phyloP scores from a whole-genome alignment of 2,888 invertebrate genomes.

The Chrysodeixis includens region DNA sequence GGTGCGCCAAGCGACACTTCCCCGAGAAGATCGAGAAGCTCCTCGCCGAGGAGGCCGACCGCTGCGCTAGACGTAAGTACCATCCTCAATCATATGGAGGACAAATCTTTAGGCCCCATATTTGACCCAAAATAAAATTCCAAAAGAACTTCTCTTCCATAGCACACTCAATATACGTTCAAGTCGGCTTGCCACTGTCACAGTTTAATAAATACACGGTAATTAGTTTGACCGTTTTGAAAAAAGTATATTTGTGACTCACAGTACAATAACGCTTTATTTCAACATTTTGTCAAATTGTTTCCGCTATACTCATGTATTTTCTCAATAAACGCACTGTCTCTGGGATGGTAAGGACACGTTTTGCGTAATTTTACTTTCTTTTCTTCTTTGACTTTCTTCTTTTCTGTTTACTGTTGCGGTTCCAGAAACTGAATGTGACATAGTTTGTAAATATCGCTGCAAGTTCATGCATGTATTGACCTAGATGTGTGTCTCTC shows the following conservation, averaged over 20 bases:
- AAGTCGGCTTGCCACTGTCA: conserved; percentile 65
- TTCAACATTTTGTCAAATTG: conserved; percentile 68
- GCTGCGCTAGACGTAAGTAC: conserved; percentile 91
- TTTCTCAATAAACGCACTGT: conserved; percentile 82
- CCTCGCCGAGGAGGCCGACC: conserved; percentile 93
- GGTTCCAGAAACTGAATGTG: conserved; percentile 75
- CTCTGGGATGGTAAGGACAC: conserved; percentile 85
- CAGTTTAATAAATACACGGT: conserved; percentile 51
- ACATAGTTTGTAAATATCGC: conserved; percentile 58
- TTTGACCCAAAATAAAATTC: conserved; percentile 49
- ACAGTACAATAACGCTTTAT: conserved; percentile 74
- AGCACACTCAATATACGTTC: conserved; percentile 62
- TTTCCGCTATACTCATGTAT: conserved; percentile 80
- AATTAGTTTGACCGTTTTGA: conserved; percentile 42
- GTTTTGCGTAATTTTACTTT: conserved; percentile 76
- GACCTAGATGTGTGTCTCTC: conserved; percentile 59
- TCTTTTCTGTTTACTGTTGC: conserved; percentile 69
- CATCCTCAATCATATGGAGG: conserved; percentile 60
- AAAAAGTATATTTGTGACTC: conserved; percentile 60
- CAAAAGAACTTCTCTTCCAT: conserved; percentile 53
- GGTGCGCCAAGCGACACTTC: conserved; percentile 96
- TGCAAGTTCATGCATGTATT: conserved; percentile 67
- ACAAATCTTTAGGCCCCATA: conserved; percentile 77
- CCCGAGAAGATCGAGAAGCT: conserved; percentile 95
- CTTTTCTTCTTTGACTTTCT: conserved; percentile 60